Evolutionary conservation across 2,113 vertebrate species (phyloP).

Genomic region (Ceratotherium simum): DNA sequence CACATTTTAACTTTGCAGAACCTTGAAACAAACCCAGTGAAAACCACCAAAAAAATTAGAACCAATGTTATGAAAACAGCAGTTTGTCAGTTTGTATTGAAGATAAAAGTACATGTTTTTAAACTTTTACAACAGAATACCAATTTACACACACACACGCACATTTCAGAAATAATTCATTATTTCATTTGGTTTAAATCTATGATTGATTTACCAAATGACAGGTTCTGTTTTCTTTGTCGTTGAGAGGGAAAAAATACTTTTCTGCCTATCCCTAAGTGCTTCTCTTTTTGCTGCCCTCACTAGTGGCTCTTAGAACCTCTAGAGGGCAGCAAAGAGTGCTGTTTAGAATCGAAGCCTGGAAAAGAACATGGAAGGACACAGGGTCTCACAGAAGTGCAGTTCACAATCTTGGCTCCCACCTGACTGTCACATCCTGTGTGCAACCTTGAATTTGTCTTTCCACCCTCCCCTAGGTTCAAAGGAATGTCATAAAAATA

Average conservation of each 20-base stretch:
- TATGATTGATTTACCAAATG: neutral
- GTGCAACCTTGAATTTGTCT: neutral
- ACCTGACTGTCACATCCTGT: neutral
- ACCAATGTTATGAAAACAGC: neutral
- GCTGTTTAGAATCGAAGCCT: neutral
- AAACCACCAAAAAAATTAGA: neutral
- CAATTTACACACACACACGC: neutral
- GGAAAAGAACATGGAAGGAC: neutral
- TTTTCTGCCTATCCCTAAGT: neutral
- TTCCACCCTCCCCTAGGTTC: neutral
- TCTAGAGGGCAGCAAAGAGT: constrained; percentile 63
- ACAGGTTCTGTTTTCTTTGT: neutral
- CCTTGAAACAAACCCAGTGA: neutral
- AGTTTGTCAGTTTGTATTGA: neutral
- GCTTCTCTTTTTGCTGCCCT: neutral
- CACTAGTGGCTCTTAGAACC: neutral
- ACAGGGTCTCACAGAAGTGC: neutral
- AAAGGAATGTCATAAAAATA: neutral
- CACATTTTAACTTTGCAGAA: neutral
- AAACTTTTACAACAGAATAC: neutral
- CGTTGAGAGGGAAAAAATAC: neutral
- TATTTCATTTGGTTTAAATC: neutral
- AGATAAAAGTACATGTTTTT: neutral
- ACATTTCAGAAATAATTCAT: neutral
- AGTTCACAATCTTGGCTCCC: too few relatives aligned